Percentiles rank a stretch among this genome's conserved stretches.
phyloP scores from a whole-genome alignment of 2,797 vertebrate genomes.

The Eulemur albifrons region DNA sequence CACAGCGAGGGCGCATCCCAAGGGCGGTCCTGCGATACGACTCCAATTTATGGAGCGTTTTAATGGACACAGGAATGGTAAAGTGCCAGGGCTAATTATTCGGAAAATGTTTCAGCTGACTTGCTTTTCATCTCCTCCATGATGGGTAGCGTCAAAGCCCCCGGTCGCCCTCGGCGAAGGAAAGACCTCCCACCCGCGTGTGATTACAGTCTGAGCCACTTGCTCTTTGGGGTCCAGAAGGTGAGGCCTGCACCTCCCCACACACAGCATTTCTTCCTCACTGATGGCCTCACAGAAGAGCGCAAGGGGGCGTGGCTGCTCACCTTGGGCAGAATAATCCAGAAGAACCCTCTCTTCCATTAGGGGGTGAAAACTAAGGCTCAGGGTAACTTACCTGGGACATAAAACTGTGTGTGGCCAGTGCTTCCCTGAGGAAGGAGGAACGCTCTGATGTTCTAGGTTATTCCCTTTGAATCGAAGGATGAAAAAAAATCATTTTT shows the following conservation, averaged over 20 bases:
- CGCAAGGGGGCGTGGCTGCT: background rate
- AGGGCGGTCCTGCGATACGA: background rate
- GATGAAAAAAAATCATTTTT: background rate
- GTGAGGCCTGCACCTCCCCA: background rate
- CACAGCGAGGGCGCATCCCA: background rate
- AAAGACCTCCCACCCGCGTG: background rate
- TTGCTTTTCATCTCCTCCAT: background rate
- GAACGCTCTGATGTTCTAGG: background rate
- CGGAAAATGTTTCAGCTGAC: background rate
- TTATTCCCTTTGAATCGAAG: background rate
- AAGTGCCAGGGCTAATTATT: background rate
- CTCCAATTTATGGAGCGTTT: background rate
- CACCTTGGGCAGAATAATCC: background rate
- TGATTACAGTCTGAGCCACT: background rate
- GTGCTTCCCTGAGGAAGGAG: background rate
- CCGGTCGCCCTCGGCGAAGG: background rate
- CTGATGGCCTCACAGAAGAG: background rate
- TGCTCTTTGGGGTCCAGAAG: background rate
- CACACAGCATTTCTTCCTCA: background rate
- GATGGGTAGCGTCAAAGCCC: background rate
- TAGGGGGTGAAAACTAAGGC: background rate
- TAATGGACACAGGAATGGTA: background rate
- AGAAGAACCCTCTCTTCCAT: background rate
- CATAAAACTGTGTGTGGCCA: background rate
- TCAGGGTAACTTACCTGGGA: background rate